phyloP scores from a whole-genome alignment of 1,140 invertebrate species.

The Sycophaga agraensis region DNA sequence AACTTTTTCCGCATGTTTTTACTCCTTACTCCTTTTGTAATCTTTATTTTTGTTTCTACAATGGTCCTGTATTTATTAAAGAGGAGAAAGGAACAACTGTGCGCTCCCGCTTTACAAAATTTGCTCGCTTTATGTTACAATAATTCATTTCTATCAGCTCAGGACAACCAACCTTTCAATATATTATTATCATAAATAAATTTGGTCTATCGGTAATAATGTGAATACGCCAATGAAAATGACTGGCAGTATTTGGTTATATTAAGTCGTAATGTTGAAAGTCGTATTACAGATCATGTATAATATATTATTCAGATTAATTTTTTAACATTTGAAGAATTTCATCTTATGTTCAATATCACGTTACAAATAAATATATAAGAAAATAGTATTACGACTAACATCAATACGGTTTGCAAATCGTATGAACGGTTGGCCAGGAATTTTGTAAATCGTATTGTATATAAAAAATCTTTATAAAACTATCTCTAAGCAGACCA shows the following conservation, averaged over 20 bases:
- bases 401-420: conserved; percentile 38
- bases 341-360: no score
- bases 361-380: conserved; percentile 27
- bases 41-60: conserved; percentile 26
- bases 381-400: conserved; percentile 36
- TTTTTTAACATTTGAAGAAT: no score
- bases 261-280: conserved; percentile 13
- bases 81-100: conserved; percentile 52
- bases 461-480: conserved; percentile 12
- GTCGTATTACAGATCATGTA: no score
- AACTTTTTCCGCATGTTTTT: conserved; percentile 5
- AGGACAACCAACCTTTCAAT: conserved; percentile 54
- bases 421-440: conserved; percentile 42
- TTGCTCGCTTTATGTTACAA: conserved; percentile 50
- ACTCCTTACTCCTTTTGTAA: conserved; percentile 25
- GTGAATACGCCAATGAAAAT: conserved; percentile 55
- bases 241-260: conserved; percentile 57
- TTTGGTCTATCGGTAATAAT: conserved; percentile 61
- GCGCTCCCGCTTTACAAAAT: conserved; percentile 54
- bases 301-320: no score
- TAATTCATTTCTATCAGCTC: conserved; percentile 49
- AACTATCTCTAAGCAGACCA: conserved; percentile 3
- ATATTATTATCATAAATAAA: conserved; percentile 62
- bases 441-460: conserved; percentile 42
- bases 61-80: conserved; percentile 34